These are phyloP conservation scores for Chirona hameri DNA, from an alignment of 2,888 invertebrate genomes.

Conservation along the genomic window DNA sequence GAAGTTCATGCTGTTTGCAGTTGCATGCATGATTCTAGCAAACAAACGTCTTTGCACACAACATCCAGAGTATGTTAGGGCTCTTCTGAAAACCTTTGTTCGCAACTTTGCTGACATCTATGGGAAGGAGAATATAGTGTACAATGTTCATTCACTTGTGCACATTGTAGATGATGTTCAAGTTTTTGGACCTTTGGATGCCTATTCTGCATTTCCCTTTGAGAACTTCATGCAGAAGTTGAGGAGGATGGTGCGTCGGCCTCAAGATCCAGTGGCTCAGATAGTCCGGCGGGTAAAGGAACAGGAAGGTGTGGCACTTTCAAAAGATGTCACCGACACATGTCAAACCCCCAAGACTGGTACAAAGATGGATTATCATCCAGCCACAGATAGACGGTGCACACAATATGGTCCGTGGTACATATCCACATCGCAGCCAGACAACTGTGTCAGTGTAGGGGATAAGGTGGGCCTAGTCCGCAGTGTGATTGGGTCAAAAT, in stretches of 20 bases:
- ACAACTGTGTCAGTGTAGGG: no score
- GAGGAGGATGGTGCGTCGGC: not conserved
- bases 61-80: not conserved
- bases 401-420: no score
- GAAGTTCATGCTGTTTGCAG: not conserved
- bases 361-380: no score
- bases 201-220: not conserved
- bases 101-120: not conserved
- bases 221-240: not conserved
- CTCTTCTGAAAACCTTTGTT: not conserved
- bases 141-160: not conserved
- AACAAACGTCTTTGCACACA: not conserved
- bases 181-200: not conserved
- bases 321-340: no score
- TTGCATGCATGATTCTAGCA: not conserved
- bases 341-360: no score
- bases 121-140: not conserved
- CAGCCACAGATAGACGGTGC: no score
- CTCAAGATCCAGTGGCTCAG: not conserved
- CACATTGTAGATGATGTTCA: not conserved
- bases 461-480: no score
- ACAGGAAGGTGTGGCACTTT: no score
- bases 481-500: no score
- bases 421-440: no score
- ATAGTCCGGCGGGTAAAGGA: no score